phyloP scores from a whole-genome alignment of 2,888 invertebrate species.

The Stictocephala bisonia region DNA sequence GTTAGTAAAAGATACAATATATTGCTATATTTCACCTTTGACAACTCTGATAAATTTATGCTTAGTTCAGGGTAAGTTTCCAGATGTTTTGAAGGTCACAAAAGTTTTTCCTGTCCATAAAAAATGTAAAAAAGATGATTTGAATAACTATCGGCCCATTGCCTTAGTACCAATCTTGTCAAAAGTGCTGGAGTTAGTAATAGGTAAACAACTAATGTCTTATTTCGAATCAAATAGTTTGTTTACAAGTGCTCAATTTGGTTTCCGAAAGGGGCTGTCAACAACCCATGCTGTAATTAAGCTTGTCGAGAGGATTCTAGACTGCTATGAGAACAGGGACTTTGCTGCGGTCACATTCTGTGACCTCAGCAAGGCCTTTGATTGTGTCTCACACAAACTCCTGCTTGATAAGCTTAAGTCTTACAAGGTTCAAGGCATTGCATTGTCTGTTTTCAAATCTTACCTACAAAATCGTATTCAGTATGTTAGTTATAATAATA shows the following conservation, averaged over 20 bases:
- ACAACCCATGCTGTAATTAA: not conserved
- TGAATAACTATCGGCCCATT: not conserved
- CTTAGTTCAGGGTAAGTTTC: too few relatives aligned
- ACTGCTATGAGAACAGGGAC: not conserved
- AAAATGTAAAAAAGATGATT: not conserved
- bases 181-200: not conserved
- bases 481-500: too few relatives aligned
- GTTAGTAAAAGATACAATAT: not conserved
- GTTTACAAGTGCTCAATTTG: not conserved
- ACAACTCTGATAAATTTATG: not conserved
- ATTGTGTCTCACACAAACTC: not conserved
- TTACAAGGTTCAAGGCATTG: too few relatives aligned
- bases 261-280: not conserved
- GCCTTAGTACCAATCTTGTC: not conserved
- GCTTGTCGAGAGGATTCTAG: not conserved
- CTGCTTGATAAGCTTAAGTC: not conserved
- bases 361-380: conserved; percentile 12
- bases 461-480: too few relatives aligned
- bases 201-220: not conserved
- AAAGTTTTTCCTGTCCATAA: too few relatives aligned
- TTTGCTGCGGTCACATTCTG: too few relatives aligned
- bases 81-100: not conserved
- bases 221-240: too few relatives aligned
- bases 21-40: not conserved
- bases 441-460: too few relatives aligned